Percentiles rank a stretch among this genome's conserved stretches.
phyloP scores from a whole-genome alignment of 2,888 invertebrate species.

The Geophilus truncorum region DNA sequence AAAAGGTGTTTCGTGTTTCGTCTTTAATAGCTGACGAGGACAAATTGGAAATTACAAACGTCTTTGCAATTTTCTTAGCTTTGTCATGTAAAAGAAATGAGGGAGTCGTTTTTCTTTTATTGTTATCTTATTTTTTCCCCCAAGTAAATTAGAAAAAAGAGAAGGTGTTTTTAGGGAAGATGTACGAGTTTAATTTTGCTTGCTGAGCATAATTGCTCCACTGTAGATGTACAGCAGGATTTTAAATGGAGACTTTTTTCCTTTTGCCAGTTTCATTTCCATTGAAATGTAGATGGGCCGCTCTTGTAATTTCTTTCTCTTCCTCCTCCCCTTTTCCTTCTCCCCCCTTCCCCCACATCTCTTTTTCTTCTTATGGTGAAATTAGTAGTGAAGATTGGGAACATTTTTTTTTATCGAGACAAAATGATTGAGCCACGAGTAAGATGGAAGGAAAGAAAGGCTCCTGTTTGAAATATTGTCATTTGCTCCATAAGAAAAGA shows the following conservation, averaged over 20 bases:
- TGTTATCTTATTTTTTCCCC: neutral
- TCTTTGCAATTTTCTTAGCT: neutral
- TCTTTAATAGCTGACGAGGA: neutral
- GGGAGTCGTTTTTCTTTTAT: neutral
- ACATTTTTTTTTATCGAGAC: neutral
- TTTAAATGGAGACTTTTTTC: neutral
- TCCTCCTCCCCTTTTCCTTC: neutral
- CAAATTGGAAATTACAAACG: neutral
- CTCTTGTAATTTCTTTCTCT: too few species aligned
- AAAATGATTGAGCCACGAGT: neutral
- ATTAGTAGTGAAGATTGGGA: neutral
- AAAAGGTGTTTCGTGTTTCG: neutral
- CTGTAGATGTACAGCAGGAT: neutral
- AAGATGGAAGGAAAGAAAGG: neutral
- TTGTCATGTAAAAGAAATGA: neutral
- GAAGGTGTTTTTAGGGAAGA: neutral
- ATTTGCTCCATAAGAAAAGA: neutral
- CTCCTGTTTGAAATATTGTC: neutral
- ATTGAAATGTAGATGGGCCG: neutral
- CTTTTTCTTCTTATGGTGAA: neutral
- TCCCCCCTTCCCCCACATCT: too few species aligned
- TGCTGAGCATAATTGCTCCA: neutral
- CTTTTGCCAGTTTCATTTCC: conserved; percentile 3
- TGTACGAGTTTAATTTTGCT: conserved; percentile 15
- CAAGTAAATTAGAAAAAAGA: neutral